Conservation (phyloP, 1,140 invertebrate species). For the Leptopilina clavipes region DNA sequence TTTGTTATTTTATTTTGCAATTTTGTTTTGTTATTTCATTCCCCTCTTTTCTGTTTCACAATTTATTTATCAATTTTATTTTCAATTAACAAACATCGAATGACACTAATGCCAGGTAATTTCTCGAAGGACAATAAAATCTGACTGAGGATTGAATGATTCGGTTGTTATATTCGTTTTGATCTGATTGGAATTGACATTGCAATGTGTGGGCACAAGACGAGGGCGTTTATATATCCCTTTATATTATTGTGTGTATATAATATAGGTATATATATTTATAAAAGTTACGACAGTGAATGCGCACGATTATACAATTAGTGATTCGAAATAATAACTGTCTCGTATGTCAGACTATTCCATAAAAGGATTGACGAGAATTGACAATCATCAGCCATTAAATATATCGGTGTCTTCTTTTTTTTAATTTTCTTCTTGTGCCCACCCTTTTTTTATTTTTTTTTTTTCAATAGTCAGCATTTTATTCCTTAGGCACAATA, state of each 20-base stretch:
- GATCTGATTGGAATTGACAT: slow-evolving; percentile 6
- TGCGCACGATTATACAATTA: slow-evolving; percentile 58
- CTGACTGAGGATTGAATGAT: too few species aligned
- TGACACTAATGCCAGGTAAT: too few species aligned
- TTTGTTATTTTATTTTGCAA: too few species aligned
- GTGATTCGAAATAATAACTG: slow-evolving; percentile 54
- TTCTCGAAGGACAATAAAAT: not conserved
- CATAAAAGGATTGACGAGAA: slow-evolving; percentile 25
- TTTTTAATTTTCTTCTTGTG: slow-evolving; percentile 33
- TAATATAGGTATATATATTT: too few species aligned
- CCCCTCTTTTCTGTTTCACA: too few species aligned
- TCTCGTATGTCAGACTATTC: slow-evolving; percentile 43
- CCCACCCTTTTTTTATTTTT: slow-evolving; percentile 38
- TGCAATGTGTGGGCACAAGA: not conserved
- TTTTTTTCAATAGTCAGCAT: slow-evolving; percentile 27
- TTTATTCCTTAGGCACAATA: slow-evolving; percentile 4
- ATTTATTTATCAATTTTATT: too few species aligned
- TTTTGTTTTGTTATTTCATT: too few species aligned
- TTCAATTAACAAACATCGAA: too few species aligned
- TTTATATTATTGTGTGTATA: too few species aligned
- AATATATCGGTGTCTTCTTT: slow-evolving; percentile 42
- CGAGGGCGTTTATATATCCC: slow-evolving; percentile 16
- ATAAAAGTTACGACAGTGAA: slow-evolving; percentile 38
- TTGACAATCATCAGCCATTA: not conserved
- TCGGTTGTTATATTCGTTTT: slow-evolving; percentile 23